Percentiles rank a stretch among this genome's conserved stretches.
Evolutionary conservation across 37 sponge, comb jelly and placozoan species (phyloP).

Genomic region (Beroe forskalii): DNA sequence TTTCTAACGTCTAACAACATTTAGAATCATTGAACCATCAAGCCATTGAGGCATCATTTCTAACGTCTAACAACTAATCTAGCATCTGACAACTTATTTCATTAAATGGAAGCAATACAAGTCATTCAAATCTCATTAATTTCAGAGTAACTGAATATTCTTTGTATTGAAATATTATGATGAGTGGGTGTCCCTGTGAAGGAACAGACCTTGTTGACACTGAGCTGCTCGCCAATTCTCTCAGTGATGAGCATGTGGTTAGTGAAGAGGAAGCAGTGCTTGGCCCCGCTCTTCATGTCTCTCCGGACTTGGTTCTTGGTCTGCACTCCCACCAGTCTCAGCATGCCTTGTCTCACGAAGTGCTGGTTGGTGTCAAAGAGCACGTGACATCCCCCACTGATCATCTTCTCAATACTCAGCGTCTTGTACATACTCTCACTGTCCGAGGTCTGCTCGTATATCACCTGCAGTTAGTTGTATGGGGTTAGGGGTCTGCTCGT

Average conservation of each 20-base stretch:
- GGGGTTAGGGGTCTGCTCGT: too few relatives aligned
- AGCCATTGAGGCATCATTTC: too few relatives aligned
- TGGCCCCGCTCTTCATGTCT: not conserved
- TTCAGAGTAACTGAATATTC: too few relatives aligned
- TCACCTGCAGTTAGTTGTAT: conserved; percentile 10
- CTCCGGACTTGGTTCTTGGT: not conserved
- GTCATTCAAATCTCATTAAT: too few relatives aligned
- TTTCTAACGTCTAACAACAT: too few relatives aligned
- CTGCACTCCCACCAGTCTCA: not conserved
- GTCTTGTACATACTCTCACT: conserved; percentile 45
- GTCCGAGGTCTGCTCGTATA: conserved; percentile 17
- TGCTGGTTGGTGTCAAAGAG: not conserved
- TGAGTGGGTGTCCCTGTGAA: too few relatives aligned
- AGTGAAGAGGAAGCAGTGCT: conserved; percentile 22
- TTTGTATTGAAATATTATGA: too few relatives aligned
- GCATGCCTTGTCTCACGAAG: conserved; percentile 37
- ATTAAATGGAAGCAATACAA: too few relatives aligned
- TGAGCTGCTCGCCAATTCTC: not conserved
- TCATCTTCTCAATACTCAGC: conserved; percentile 4
- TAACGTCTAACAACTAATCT: too few relatives aligned
- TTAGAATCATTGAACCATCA: too few relatives aligned
- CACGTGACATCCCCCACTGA: conserved; percentile 42
- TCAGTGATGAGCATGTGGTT: conserved; percentile 25
- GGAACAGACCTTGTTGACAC: conserved; percentile 4
- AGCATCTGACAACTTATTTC: too few relatives aligned